Evolutionary conservation across 1,140 invertebrate species (phyloP).

Genomic region (Drosophila azteca): DNA sequence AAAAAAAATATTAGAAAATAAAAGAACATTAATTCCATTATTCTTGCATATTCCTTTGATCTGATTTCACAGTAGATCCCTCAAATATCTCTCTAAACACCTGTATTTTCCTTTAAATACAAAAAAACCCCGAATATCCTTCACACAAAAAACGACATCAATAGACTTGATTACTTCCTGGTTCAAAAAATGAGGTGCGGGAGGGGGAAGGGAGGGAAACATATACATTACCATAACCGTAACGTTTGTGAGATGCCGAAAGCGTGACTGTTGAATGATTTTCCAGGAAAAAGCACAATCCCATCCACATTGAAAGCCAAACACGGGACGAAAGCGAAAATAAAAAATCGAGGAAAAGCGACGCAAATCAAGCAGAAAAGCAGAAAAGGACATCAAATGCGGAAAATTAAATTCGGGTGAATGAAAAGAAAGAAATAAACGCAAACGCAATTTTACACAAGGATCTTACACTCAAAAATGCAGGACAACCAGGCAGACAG

Average conservation of each 20-base stretch:
- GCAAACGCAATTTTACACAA: conserved; percentile 24
- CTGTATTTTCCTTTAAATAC: too few relatives aligned
- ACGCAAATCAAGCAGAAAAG: conserved; percentile 54
- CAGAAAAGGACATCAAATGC: conserved; percentile 48
- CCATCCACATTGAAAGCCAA: conserved; percentile 2
- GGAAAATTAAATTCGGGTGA: conserved; percentile 43
- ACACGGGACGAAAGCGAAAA: neutral
- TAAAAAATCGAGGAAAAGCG: conserved; percentile 6
- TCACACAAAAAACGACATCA: neutral
- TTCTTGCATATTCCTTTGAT: too few relatives aligned
- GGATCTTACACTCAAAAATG: conserved; percentile 52
- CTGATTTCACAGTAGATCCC: too few relatives aligned
- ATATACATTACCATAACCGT: neutral
- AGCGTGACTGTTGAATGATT: neutral
- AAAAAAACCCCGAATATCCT: neutral
- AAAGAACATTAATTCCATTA: too few relatives aligned
- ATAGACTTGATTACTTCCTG: too few relatives aligned
- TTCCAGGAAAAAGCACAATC: conserved; percentile 8
- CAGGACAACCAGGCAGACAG: conserved; percentile 50
- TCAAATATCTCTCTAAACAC: too few relatives aligned
- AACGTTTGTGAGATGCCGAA: neutral
- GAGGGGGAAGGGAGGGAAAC: neutral
- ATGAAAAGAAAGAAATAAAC: conserved; percentile 11
- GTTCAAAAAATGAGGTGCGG: too few relatives aligned
- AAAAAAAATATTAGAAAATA: too few relatives aligned